These are phyloP conservation scores for Melanostoma mellinum DNA, from an alignment of 2,888 invertebrate species.

Conservation along the genomic window DNA sequence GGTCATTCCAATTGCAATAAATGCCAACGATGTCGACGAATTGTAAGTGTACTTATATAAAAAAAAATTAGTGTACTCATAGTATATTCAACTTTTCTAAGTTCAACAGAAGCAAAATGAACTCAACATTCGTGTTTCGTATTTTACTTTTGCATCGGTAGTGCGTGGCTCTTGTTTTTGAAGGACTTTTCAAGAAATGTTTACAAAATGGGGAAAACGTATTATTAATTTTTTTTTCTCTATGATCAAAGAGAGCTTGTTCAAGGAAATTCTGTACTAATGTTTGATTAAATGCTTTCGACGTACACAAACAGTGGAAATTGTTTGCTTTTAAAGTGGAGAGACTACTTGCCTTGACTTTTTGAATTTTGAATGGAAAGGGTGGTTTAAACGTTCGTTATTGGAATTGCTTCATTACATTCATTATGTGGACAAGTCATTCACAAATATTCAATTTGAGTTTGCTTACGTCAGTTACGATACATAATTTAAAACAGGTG, in stretches of 20 bases:
- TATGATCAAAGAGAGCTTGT: conserved; percentile 3
- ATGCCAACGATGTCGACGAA: conserved; percentile 67
- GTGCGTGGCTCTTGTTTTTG: background rate
- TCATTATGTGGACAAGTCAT: too few relatives aligned
- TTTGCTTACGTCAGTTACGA: too few relatives aligned
- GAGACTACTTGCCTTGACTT: too few relatives aligned
- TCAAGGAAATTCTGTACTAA: conserved; percentile 43
- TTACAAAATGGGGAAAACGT: conserved; percentile 27
- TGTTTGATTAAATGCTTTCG: conserved; percentile 49
- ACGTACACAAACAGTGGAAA: conserved; percentile 4
- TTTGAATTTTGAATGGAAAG: too few relatives aligned
- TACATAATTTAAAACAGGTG: too few relatives aligned
- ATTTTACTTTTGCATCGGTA: background rate
- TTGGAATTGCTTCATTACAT: too few relatives aligned
- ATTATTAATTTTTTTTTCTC: conserved; percentile 5
- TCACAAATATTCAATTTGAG: too few relatives aligned
- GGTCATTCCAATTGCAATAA: conserved; percentile 74
- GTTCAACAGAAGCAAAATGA: background rate
- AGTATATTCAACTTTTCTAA: conserved; percentile 8
- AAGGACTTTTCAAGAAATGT: conserved; percentile 6
- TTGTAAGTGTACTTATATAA: conserved; percentile 69
- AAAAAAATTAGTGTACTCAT: conserved; percentile 9
- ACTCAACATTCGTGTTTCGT: conserved; percentile 3
- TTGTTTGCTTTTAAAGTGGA: background rate
- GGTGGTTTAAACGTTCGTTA: too few relatives aligned